Base-by-base conservation (phyloP, 2,888 invertebrate species). In the Lumbricus terrestris region DNA sequence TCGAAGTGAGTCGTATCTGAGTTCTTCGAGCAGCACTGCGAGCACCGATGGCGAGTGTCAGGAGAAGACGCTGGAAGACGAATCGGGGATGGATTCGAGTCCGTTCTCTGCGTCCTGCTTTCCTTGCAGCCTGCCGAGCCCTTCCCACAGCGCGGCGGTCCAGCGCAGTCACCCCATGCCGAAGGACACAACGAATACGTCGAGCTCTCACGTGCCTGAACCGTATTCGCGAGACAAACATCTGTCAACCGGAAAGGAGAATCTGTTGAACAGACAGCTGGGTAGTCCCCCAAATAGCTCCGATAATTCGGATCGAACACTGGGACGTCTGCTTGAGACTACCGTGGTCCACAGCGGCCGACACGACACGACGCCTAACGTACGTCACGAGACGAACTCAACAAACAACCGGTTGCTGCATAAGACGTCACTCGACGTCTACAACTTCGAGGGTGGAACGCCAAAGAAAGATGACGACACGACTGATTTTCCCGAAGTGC, bases 371-470 rank as follows among this genome's bases (percentile, higher is more conserved):
- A 20, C 85, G 23, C 35, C 85, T 35, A 85, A 85, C 34, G 69
- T n/a, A 69, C 69, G 69, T 69, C 69, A 69, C n/a, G 69, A 69
- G n/a, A 85, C 34, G 34, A 35, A 20, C 18, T 85, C 85, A n/a
- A n/a, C n/a, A 8, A 85, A 37, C 85, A 37, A 37, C 37, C 85
- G 85, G 23, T 23, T 89, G 33, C 38, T 88, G 33, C 40, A 88
- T n/a, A 42, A 40, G 33, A 54, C 90, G 8, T 35, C 92, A 4
- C 88, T 91, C 33, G 92, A 92, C 88, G 92, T 92, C 40, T 92
- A 92, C 88, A 92, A 92, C 88, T 92, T 92, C 90, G 92, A 92
- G 47, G 92, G 90, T n/a, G 85, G 90, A 38, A 92, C 92, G 13
- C 92, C 91, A 34, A 92, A 92, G 82, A 92, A 92, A 85, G 91